Base-by-base conservation (phyloP, 1,140 invertebrate genomes). In the Acyrthosiphon pisum region DNA sequence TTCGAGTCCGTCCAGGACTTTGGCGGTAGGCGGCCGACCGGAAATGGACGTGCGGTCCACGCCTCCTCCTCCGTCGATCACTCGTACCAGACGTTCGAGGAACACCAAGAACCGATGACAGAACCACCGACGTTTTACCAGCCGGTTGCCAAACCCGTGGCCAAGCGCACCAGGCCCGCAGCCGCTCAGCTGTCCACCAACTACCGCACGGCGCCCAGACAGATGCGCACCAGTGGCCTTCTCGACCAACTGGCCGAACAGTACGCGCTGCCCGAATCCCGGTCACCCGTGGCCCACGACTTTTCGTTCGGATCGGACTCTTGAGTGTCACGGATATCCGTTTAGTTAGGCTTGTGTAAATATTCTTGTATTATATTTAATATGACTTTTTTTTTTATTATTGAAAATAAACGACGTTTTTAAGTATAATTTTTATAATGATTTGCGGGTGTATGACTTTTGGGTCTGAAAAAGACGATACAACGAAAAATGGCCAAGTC, bases 251-350 rank as follows among this genome's bases (percentile, higher is more conserved):
- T 89, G 3, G 48, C n/a, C 20, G 87, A 89, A 53, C 87, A 53
- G n/a, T 89, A 53, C 87, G 87, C 87, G 48, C 35, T 89, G 48
- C 87, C 87, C 20, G 48, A 53, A 8, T 89, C 87, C 35, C 48
- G 48, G 1, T 50, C 87, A 6, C 48, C 18, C 2, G 87, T 48
- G 26, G 18, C 87, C n/a, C 87, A 89, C 35, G 50, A 44, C 46
- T 48, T 89, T 53, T 89, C 87, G n/a, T 89, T 89, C 8, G 87
- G 87, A 14, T 23, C 30, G 14, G 86, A 87, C 44, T 30, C 26
- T 20, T 87, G n/a, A 87, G 26, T 44, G 44, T 23, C 7, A 8
- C 22, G 0, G 6, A 37, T 2, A 2, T 83, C 76, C 22, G 35
- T 83, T 83, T 83, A 37, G 35, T 83, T 37, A 37, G 35, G 76